A percentile compares a stretch with the other conserved stretches of the same genome.
Conservation (phyloP, 2,113 vertebrate genomes). For the Artemisiospiza belli region DNA sequence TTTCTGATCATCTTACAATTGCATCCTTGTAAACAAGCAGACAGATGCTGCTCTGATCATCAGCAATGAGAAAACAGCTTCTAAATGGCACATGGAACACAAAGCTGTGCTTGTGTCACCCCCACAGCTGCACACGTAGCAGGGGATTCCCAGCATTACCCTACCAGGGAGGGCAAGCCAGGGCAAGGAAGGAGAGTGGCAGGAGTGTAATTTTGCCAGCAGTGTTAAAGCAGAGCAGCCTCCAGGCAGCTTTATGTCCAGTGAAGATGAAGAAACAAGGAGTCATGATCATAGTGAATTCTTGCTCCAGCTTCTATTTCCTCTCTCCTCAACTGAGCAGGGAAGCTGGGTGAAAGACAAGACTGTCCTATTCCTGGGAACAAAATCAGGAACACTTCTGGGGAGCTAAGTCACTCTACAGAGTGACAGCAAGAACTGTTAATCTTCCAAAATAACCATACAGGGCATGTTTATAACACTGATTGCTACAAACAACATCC, state of each 20-base stretch:
- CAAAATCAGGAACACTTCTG: not conserved
- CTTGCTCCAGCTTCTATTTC: not conserved
- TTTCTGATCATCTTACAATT: conserved; percentile 11
- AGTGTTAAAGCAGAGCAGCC: not conserved
- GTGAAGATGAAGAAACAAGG: not conserved
- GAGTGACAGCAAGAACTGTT: not conserved
- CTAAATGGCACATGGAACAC: not conserved
- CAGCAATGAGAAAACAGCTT: not conserved
- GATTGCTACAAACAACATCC: not conserved
- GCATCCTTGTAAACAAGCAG: conserved; percentile 13
- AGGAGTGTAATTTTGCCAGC: not conserved
- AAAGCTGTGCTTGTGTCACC: conserved; percentile 15
- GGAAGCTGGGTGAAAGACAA: not conserved
- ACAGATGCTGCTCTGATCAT: conserved; percentile 24
- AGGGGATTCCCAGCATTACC: conserved; percentile 17
- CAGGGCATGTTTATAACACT: not conserved
- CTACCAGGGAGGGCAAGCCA: not conserved
- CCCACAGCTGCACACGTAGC: not conserved
- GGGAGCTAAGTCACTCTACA: not conserved
- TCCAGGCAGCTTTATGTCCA: not conserved
- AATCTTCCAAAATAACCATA: not conserved
- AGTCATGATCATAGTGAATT: not conserved
- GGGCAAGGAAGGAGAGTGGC: not conserved
- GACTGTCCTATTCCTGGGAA: not conserved
- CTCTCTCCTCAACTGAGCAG: not conserved